Percentiles rank a stretch among this genome's conserved stretches.
Evolutionary conservation across 2,113 vertebrate genomes (phyloP).

Genomic region (Nothobranchius kuhntae): DNA sequence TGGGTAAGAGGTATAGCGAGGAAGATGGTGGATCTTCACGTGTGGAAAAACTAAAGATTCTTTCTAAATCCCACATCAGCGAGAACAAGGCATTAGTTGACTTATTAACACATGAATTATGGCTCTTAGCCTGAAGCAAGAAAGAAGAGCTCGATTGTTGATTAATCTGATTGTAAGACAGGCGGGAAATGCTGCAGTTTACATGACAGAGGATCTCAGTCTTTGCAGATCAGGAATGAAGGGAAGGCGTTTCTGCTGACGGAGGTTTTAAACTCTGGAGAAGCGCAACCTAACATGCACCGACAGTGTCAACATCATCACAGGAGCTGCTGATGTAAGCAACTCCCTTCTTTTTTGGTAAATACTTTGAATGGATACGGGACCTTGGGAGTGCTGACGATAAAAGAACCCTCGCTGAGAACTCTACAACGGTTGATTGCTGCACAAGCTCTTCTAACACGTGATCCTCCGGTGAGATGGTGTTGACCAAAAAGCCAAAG

Average conservation of each 20-base stretch:
- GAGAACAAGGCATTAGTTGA: conserved; percentile 23
- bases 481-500: conserved; percentile 31
- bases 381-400: conserved; percentile 34
- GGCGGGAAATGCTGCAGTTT: conserved; percentile 23
- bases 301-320: conserved; percentile 35
- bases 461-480: conserved; percentile 28
- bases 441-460: conserved; percentile 27
- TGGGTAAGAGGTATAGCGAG: background rate
- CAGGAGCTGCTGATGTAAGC: conserved; percentile 39
- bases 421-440: conserved; percentile 36
- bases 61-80: background rate
- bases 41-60: background rate
- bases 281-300: conserved; percentile 43
- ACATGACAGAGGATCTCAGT: conserved; percentile 40
- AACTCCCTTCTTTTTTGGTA: conserved; percentile 12
- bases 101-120: background rate
- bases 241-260: conserved; percentile 32
- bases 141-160: conserved; percentile 46
- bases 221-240: conserved; percentile 6
- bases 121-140: conserved; percentile 2
- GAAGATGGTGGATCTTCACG: background rate
- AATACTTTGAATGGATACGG: conserved; percentile 38
- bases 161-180: conserved; percentile 67
- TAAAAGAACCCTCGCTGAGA: conserved; percentile 19
- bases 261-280: conserved; percentile 30